These are phyloP conservation scores for Sinocyclocheilus anophthalmus DNA, from an alignment of 2,113 vertebrate species.

Conservation along the genomic window DNA sequence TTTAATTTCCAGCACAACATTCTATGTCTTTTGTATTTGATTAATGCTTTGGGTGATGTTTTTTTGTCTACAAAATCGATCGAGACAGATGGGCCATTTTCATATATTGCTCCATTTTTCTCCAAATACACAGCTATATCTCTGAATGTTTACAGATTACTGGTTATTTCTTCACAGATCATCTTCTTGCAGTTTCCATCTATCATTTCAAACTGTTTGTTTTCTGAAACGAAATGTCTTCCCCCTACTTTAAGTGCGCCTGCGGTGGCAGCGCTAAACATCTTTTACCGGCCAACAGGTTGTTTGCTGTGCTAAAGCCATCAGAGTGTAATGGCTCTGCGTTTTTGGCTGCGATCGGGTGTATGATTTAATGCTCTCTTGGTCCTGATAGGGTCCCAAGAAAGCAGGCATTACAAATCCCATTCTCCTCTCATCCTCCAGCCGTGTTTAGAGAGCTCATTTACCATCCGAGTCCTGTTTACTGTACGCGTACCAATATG, in stretches of 20 bases:
- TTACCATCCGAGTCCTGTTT: constrained; percentile 87
- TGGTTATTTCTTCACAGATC: constrained; percentile 61
- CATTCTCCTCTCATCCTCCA: constrained; percentile 73
- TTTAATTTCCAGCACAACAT: neutral
- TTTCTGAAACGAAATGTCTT: constrained; percentile 71
- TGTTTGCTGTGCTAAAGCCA: constrained; percentile 84
- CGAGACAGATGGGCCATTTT: neutral
- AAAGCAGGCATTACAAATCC: constrained; percentile 90
- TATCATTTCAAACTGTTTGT: constrained; percentile 74
- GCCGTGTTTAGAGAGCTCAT: constrained; percentile 86
- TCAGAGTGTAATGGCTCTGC: constrained; percentile 83
- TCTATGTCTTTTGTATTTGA: constrained; percentile 25
- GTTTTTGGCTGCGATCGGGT: constrained; percentile 73
- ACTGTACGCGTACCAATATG: constrained; percentile 95
- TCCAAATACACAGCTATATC: neutral
- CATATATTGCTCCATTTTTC: constrained; percentile 17
- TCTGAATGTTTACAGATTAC: constrained; percentile 48
- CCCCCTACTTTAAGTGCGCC: constrained; percentile 60
- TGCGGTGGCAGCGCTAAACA: constrained; percentile 68
- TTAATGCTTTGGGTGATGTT: neutral
- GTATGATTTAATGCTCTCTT: constrained; percentile 88
- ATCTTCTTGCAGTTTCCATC: constrained; percentile 47
- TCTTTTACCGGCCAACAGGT: constrained; percentile 76
- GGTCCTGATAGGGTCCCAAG: constrained; percentile 84
- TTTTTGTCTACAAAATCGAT: neutral